Evolutionary conservation across 2,797 vertebrate species (phyloP), one percentile per base, ranked within the genome.

Genomic region (Sebastes baramenuke): DNA sequence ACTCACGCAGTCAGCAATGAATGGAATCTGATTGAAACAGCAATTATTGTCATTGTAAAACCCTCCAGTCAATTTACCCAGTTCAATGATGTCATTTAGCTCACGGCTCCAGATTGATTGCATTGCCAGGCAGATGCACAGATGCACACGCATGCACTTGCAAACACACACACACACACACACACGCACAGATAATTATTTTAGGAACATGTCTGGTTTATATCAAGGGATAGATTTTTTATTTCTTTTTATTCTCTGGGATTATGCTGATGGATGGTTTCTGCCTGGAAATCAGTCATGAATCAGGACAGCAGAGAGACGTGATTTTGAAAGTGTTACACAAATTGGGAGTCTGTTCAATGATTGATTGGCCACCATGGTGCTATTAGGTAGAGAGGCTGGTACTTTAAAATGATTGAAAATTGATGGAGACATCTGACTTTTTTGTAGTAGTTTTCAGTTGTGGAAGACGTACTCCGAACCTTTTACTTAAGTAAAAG

Each of bases 21-120:
- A 91, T 85, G 67, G 72, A 72, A 80, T 80, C 77, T 81, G 85
- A 91, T 90, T 85, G 75, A 84, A 92, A 84, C 71, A 42, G 62
- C 77, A 87, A 49, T 88, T 85, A 80, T 82, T 78, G 56, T 80
- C 75, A 75, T 80, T 82, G 84, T 88, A 69, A 81, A 81, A 38
- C 70, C 81, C 79, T 85, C 46, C 67, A 90, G 78, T 92, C 84
- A 89, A 80, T 92, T 89, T 85, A 72, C 68, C 29, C 71, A 79
- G 68, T 87, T 89, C 80, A 88, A 12, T 79, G 72, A 75, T 82
- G 80, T 79, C 66, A 89, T 87, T 87, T 66, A 62, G 70, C 83
- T 81, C 67, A 18, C 27, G 29, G 77, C 79, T 70, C 25, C 29
- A 67, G 74, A 89, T 61, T 80, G 85, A 90, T 88, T 78, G 65